phyloP scores from a whole-genome alignment of 2,113 vertebrate genomes.

The Nettapus auritus region DNA sequence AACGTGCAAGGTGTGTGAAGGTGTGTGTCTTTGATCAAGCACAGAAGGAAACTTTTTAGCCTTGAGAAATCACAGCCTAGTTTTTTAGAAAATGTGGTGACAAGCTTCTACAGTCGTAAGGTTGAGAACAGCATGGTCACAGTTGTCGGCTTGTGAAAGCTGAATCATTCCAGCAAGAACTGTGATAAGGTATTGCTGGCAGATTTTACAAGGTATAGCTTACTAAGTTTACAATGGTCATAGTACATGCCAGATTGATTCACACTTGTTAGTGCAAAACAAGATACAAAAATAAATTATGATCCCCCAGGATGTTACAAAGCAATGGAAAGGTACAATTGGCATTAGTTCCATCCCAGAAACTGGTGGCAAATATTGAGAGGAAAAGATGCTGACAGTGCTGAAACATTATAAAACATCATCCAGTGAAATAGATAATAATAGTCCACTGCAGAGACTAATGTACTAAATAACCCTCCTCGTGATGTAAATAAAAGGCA shows the following conservation, averaged over 20 bases:
- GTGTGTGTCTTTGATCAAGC: not conserved
- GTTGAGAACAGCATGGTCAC: not conserved
- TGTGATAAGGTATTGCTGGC: not conserved
- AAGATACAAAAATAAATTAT: not conserved
- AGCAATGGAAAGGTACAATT: not conserved
- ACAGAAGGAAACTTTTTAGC: not conserved
- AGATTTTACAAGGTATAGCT: not conserved
- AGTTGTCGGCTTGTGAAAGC: not conserved
- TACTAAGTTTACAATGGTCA: not conserved
- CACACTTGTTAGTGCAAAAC: not conserved
- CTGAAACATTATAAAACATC: too few relatives aligned
- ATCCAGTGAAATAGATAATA: not conserved
- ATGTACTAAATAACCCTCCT: not conserved
- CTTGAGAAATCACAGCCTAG: not conserved
- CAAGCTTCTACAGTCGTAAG: not conserved
- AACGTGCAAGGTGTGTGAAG: not conserved
- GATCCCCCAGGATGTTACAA: not conserved
- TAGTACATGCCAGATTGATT: not conserved
- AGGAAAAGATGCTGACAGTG: not conserved
- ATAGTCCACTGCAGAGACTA: not conserved
- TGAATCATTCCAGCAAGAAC: not conserved
- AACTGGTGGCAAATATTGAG: not conserved
- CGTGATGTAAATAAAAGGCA: not conserved
- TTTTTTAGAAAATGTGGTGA: not conserved
- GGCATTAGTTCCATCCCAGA: not conserved